phyloP scores from a whole-genome alignment of 2,888 invertebrate genomes.

The Eremobia ochroleuca region DNA sequence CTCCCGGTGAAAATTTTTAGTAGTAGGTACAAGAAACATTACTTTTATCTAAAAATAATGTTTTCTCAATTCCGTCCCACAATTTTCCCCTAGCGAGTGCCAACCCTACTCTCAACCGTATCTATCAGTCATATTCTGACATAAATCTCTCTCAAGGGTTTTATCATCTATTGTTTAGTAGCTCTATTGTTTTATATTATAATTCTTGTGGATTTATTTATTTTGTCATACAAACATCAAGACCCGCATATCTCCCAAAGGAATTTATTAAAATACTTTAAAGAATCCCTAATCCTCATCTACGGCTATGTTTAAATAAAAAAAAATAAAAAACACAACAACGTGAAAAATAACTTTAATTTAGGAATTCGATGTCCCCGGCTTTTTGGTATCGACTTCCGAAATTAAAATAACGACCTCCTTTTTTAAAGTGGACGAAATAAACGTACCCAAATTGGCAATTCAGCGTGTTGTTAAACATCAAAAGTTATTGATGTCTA shows the following conservation, averaged over 20 bases:
- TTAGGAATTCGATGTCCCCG: background rate
- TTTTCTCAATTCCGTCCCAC: background rate
- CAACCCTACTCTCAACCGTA: constrained; percentile 34
- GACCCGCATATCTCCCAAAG: background rate
- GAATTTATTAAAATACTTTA: background rate
- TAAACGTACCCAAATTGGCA: background rate
- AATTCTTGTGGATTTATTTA: background rate
- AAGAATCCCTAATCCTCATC: background rate
- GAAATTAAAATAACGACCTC: background rate
- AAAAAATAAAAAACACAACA: background rate
- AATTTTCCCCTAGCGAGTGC: background rate
- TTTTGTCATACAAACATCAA: background rate
- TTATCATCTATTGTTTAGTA: constrained; percentile 34
- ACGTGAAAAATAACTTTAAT: background rate
- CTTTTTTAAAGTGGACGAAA: background rate
- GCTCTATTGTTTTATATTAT: constrained; percentile 12
- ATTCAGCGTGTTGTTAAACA: background rate
- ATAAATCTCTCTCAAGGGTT: constrained; percentile 38
- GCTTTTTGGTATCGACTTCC: background rate
- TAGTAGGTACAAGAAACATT: no score
- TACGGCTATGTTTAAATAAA: background rate
- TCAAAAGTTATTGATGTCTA: background rate
- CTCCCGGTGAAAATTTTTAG: no score
- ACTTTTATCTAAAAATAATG: background rate
- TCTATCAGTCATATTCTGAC: constrained; percentile 52